Evolutionary conservation across 2,113 vertebrate species (phyloP), one percentile per base, ranked within the genome.

Genomic region (Martes martes): DNA sequence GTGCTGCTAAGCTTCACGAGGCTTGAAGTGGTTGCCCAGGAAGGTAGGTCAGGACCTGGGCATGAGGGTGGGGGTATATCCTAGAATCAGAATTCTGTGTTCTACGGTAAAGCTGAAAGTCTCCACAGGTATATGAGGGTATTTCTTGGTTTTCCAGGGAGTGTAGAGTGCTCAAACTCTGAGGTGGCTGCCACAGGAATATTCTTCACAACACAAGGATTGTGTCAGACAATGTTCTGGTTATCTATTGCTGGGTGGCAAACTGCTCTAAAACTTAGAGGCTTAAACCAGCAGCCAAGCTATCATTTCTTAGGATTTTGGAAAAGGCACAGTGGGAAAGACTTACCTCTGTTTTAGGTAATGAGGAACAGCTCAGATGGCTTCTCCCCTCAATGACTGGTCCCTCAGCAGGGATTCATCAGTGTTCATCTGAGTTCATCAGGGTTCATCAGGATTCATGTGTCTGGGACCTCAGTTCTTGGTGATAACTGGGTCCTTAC

Each of bases 111-210:
- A 71, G 14, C 28, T 14, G 74, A 92, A 19, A 94, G 14, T 4
- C 36, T 59, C 36, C 28, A 73, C 15, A 63, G 15, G 50, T 36
- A 7, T 19, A 61, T 18, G 16, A 52, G 18, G 3, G n/a, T 10
- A 31, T 86, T 89, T 88, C 14, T 95, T 92, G 89, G 23, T 79
- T 94, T 95, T 21, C 67, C 31, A 97, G 45, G 33, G 31, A 86
- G 57, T 89, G 28, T 33, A 67, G 71, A n/a, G 45, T 95, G 19
- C 10, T 19, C 16, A 85, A 50, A 90, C 36, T 81, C 47, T 59
- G 42, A 92, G 36, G 28, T 57, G 82, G 55, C 18, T 82, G 36
- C 23, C 31, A 33, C 50, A 82, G 57, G 69, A 80, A 71, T 95
- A 86, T n/a, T 84, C 55, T 16, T 86, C 57, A 92, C 1, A 91